Evolutionary conservation across 2,113 vertebrate genomes (phyloP).

Genomic region (Peucedramus taeniatus): DNA sequence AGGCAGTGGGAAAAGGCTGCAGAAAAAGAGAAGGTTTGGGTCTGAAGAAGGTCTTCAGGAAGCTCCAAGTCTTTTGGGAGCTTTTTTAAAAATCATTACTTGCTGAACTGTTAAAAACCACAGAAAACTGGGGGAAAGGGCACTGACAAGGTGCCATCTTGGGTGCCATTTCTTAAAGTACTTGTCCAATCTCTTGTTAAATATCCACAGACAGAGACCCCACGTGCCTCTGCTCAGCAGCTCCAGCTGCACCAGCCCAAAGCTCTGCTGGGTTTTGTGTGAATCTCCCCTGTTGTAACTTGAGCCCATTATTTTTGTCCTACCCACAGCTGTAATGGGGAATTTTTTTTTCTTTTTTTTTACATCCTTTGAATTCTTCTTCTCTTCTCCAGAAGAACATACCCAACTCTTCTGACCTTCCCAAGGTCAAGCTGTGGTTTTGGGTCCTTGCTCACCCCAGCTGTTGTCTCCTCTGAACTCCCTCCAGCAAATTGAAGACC

Average conservation of each 20-base stretch:
- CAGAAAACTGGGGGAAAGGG: background rate
- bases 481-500: background rate
- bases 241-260: background rate
- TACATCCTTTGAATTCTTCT: background rate
- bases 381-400: background rate
- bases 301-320: background rate
- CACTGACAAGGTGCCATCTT: background rate
- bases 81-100: background rate
- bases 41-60: background rate
- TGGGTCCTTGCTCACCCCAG: background rate
- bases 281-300: background rate
- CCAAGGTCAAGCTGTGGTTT: background rate
- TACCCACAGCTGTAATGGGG: background rate
- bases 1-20: background rate
- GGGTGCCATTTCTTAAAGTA: background rate
- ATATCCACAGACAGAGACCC: background rate
- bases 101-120: constrained; percentile 4
- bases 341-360: background rate
- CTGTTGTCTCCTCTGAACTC: background rate
- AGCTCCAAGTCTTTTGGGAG: background rate
- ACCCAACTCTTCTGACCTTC: background rate
- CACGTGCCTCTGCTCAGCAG: background rate
- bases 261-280: background rate
- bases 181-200: background rate
- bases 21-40: background rate